Evolutionary conservation across 2,113 vertebrate species (phyloP).

Genomic region (Dicentrarchus labrax): DNA sequence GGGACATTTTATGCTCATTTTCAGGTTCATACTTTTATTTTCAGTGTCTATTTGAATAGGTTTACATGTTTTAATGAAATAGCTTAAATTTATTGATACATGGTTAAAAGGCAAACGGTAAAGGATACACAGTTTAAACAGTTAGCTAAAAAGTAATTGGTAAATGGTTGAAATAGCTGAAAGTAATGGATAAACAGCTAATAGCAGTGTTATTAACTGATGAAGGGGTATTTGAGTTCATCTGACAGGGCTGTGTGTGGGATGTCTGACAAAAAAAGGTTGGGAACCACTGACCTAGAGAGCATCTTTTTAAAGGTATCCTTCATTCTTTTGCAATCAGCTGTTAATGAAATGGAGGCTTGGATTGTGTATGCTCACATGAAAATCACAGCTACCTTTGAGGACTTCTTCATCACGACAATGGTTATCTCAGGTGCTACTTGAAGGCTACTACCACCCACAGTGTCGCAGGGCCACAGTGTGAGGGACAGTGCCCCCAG

Average conservation of each 20-base stretch:
- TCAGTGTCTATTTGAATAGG: too few relatives aligned
- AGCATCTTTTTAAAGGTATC: neutral
- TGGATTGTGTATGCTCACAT: neutral
- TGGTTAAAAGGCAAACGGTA: neutral
- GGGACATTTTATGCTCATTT: too few relatives aligned
- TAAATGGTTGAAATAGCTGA: too few relatives aligned
- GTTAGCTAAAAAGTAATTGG: neutral
- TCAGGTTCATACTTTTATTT: too few relatives aligned
- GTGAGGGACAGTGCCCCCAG: slow-evolving; percentile 38
- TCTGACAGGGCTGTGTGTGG: neutral
- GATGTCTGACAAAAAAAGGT: neutral
- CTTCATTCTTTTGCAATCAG: neutral
- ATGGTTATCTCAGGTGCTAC: slow-evolving; percentile 45
- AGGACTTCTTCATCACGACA: neutral
- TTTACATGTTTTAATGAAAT: too few relatives aligned
- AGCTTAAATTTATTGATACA: neutral
- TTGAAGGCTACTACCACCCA: slow-evolving; percentile 53
- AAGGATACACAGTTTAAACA: neutral
- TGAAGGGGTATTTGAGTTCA: neutral
- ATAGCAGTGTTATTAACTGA: neutral
- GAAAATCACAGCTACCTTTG: neutral
- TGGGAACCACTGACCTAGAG: neutral
- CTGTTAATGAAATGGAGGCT: neutral
- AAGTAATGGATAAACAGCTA: neutral
- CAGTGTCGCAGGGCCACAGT: slow-evolving; percentile 31